Percentiles rank a stretch among this genome's conserved stretches.
These are phyloP conservation scores for Dione juno DNA, from an alignment of 2,888 invertebrate genomes.

Conservation along the genomic window DNA sequence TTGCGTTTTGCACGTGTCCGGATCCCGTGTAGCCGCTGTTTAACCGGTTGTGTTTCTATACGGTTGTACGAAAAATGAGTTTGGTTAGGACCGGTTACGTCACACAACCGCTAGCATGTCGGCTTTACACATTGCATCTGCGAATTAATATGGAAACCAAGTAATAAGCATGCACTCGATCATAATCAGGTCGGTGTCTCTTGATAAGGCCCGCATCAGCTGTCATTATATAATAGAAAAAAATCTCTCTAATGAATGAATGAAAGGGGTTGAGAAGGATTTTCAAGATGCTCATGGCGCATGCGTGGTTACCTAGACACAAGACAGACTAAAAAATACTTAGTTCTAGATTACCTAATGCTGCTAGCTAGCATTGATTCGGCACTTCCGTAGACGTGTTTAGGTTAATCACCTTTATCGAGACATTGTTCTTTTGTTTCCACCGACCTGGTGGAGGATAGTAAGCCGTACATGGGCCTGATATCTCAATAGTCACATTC, in stretches of 20 bases:
- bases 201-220: neutral
- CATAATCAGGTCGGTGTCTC: neutral
- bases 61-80: constrained; percentile 15
- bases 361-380: neutral
- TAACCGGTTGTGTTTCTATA: constrained; percentile 8
- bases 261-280: constrained; percentile 22
- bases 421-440: neutral
- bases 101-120: constrained; percentile 35
- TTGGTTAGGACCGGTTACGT: constrained; percentile 44
- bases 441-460: neutral
- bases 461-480: neutral
- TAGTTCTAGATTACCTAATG: constrained; percentile 8
- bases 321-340: constrained; percentile 17
- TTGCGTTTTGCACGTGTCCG: constrained; percentile 28
- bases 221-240: neutral
- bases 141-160: neutral
- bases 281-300: constrained; percentile 31
- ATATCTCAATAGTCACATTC: too few relatives aligned
- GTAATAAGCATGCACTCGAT: neutral
- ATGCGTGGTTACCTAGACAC: constrained; percentile 31
- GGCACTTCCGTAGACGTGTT: constrained; percentile 7
- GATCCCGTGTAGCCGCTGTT: constrained; percentile 7
- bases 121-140: constrained; percentile 1
- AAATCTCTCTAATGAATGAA: constrained; percentile 31
- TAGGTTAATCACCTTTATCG: constrained; percentile 12